Base-by-base conservation (phyloP, 2,888 invertebrate species). In the Synanthedon tipuliformis region DNA sequence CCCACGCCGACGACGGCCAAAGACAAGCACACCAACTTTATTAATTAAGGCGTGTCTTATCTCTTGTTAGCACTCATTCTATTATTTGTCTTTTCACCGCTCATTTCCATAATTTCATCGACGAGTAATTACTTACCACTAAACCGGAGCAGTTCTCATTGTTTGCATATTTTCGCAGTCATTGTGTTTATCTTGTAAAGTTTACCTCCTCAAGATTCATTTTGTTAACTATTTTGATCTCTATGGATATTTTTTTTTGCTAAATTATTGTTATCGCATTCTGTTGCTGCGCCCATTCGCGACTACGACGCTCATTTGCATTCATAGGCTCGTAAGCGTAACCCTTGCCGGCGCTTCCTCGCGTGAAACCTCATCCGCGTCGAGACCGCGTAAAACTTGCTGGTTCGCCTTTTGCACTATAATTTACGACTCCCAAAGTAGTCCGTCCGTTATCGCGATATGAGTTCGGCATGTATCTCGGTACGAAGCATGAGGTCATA, bases 41-140 rank as follows among this genome's bases (percentile, higher is more conserved):
- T 87, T 87, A 86, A 87, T 87, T 87, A 87, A 86, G 85, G 82
- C 83, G 78, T 83, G 87, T 87, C 86, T 87, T 87, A 87, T 87
- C 87, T 85, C 86, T 85, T 86, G 86, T 86, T 85, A 86, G 85
- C 87, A 87, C 87, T 87, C 87, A 81, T 87, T 87, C 84, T 85
- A 81, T 86, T 87, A 87, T 87, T 87, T 87, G 86, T 87, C 84
- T 87, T 86, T 83, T 85, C 80, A 81, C 81, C 82, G 84, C 83
- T 86, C 82, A 87, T 87, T 87, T 86, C 80, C 87, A 87, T 87
- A 87, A 85, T 86, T 83, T 85, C 84, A 85, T 85, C 78, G 78
- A 75, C 76, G 78, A 75, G 73, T 81, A 82, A 86, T 85, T 83
- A 83, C 81, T 82, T 79, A 79, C 78, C 73, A 81, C 83, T 81